Base-by-base conservation (phyloP, 2,888 invertebrate species). In the Orthosia incerta region DNA sequence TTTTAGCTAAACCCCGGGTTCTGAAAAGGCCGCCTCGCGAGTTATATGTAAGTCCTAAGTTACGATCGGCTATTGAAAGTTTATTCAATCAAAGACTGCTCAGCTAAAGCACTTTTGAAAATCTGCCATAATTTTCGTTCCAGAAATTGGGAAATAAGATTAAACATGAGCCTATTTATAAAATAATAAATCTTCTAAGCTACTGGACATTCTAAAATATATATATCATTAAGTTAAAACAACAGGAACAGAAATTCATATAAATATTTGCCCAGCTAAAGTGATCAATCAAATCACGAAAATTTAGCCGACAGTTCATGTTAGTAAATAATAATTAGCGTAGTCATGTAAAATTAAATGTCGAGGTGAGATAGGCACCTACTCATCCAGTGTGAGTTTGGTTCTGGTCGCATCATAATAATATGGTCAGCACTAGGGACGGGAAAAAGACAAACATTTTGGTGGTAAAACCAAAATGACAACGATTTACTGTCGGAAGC, bases 271-370 rank as follows among this genome's bases (percentile, higher is more conserved):
- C 78, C 57, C 78, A 71, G 31, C 39, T 61, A 45, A 39, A 71
- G 73, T 79, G 79, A 87, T 89, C 86, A 80, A 88, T 88, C 88
- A n/a, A n/a, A n/a, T n/a, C n/a, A n/a, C n/a, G n/a, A n/a, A n/a
- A n/a, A n/a, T n/a, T n/a, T n/a, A n/a, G n/a, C n/a, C 71, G 85
- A 85, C 84, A 84, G 79, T 60, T 78, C 55, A 66, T 69, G 79
- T 87, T 83, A 82, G 74, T 74, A 74, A 84, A 82, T 84, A 81
- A 83, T 81, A 86, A 88, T 87, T 83, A 84, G 77, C 74, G 66
- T 69, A 51, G 57, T 73, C 76, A 62, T 80, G 75, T 83, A 65
- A 77, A 78, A 84, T 79, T 84, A 88, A 89, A 89, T 89, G 90
- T 89, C 89, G 87, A 89, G 90, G 90, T 87, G 84, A 89, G 68